These are phyloP conservation scores for Entelurus aequoreus DNA, from an alignment of 2,113 vertebrate genomes.

Conservation along the genomic window DNA sequence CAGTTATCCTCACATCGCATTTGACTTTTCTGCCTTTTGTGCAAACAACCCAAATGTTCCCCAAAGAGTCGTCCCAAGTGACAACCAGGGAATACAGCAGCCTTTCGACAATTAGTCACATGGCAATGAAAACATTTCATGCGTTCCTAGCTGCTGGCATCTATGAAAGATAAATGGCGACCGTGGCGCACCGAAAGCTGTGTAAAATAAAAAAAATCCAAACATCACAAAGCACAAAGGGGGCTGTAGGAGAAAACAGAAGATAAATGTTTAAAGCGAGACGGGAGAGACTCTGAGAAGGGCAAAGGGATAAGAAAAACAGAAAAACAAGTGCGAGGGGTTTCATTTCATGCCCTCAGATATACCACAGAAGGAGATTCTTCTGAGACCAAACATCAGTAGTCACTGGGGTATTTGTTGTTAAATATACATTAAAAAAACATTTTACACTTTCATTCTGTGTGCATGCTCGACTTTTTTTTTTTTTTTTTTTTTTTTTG, in stretches of 20 bases:
- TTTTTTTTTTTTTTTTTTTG: slow-evolving; percentile 52
- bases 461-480: slow-evolving; percentile 81
- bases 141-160: slow-evolving; percentile 54
- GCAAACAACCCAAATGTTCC: slow-evolving; percentile 32
- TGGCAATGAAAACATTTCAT: slow-evolving; percentile 53
- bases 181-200: slow-evolving; percentile 65
- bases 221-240: slow-evolving; percentile 69
- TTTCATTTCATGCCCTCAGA: slow-evolving; percentile 68
- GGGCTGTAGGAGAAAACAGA: slow-evolving; percentile 70
- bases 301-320: slow-evolving; percentile 63
- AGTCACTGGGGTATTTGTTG: slow-evolving; percentile 91
- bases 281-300: slow-evolving; percentile 45
- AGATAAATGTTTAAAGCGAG: slow-evolving; percentile 88
- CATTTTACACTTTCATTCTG: slow-evolving; percentile 96
- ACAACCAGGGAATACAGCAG: slow-evolving; percentile 53
- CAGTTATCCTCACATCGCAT: neutral
- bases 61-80: slow-evolving; percentile 42
- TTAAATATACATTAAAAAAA: slow-evolving; percentile 99
- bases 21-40: slow-evolving; percentile 15
- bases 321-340: slow-evolving; percentile 77
- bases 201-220: slow-evolving; percentile 35
- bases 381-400: slow-evolving; percentile 90
- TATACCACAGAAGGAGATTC: slow-evolving; percentile 70
- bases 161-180: slow-evolving; percentile 73
- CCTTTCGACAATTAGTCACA: slow-evolving; percentile 65